These are phyloP conservation scores for Etheostoma perlongum DNA, from an alignment of 2,797 vertebrate genomes.

Conservation along the genomic window DNA sequence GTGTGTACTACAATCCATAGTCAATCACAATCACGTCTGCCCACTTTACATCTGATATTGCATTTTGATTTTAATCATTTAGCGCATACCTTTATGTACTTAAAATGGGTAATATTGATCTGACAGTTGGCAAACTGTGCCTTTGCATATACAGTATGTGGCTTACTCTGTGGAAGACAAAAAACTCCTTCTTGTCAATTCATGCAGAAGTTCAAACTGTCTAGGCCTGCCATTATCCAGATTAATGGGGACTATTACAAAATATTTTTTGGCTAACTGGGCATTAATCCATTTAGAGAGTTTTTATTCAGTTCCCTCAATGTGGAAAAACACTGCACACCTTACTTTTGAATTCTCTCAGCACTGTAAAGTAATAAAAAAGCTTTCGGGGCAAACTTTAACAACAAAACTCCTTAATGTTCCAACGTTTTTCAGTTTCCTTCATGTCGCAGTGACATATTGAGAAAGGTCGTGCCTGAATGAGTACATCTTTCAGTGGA, in stretches of 20 bases:
- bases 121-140: background rate
- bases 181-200: background rate
- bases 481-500: conserved; percentile 49
- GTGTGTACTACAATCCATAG: background rate
- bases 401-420: conserved; percentile 37
- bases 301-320: conserved; percentile 9
- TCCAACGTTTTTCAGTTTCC: conserved; percentile 38
- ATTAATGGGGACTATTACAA: conserved; percentile 2
- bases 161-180: background rate
- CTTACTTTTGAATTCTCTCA: conserved; percentile 4
- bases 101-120: conserved; percentile 6
- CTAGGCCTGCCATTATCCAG: background rate
- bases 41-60: conserved; percentile 1
- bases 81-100: background rate
- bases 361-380: conserved; percentile 7
- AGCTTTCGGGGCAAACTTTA: background rate
- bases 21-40: background rate
- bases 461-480: conserved; percentile 31
- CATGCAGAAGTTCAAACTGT: conserved; percentile 21
- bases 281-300: conserved; percentile 28
- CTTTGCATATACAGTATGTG: background rate
- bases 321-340: conserved; percentile 1
- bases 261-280: conserved; percentile 10
- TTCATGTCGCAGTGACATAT: conserved; percentile 47
- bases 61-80: conserved; percentile 13